Evolutionary conservation across 2,797 vertebrate species (phyloP).

Genomic region (Dermochelys coriacea): DNA sequence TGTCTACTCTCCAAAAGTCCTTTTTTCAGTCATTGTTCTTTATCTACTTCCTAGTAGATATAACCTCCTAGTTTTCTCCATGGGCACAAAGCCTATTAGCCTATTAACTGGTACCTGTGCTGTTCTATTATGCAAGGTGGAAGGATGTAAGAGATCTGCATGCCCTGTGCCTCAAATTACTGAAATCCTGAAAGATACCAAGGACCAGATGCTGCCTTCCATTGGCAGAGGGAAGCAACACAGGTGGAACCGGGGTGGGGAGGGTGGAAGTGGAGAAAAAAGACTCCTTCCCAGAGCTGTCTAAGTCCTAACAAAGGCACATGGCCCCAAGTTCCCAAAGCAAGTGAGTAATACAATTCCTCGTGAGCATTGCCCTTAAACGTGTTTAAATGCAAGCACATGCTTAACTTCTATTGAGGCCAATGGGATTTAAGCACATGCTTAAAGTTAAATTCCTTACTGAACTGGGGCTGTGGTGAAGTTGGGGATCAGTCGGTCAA

Average conservation of each 20-base stretch:
- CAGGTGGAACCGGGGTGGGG: neutral
- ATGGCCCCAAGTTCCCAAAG: neutral
- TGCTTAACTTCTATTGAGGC: fast-evolving
- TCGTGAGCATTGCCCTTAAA: too few relatives aligned
- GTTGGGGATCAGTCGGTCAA: neutral
- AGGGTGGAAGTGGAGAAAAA: neutral
- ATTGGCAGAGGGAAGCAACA: neutral
- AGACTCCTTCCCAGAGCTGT: neutral
- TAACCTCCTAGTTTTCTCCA: neutral
- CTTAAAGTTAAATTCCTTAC: neutral
- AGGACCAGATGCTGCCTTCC: neutral
- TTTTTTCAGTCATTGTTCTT: neutral
- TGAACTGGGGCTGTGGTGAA: neutral
- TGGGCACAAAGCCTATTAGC: neutral
- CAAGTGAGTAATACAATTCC: neutral
- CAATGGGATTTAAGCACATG: fast-evolving
- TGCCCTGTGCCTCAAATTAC: neutral
- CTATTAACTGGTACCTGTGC: neutral
- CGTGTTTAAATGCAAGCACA: neutral
- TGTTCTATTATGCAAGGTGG: neutral
- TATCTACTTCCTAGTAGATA: too few relatives aligned
- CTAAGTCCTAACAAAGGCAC: neutral
- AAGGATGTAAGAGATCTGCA: neutral
- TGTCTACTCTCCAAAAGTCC: neutral
- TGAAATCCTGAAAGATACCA: neutral